phyloP scores from a whole-genome alignment of 2,113 vertebrate species.

The Peromyscus maniculatus region DNA sequence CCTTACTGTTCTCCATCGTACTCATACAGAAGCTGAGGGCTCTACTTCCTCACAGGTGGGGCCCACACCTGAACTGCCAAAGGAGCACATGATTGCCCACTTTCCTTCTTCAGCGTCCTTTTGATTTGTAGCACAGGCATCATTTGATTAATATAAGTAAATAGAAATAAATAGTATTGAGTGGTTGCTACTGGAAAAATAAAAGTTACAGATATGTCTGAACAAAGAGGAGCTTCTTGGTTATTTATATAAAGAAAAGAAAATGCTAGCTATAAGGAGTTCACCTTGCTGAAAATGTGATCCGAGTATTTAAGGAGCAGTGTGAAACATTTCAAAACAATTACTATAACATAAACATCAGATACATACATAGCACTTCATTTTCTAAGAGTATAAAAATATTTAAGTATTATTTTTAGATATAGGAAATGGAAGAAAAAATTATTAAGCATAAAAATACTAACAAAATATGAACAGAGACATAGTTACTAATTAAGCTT shows the following conservation, averaged over 20 bases:
- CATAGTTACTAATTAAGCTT: slow-evolving; percentile 20
- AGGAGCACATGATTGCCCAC: background rate
- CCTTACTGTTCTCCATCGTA: slow-evolving; percentile 20
- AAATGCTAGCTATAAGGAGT: background rate
- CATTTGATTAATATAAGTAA: slow-evolving; percentile 15
- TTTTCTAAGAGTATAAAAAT: slow-evolving; percentile 49
- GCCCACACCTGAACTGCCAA: background rate
- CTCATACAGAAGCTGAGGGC: slow-evolving; percentile 1
- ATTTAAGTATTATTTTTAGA: slow-evolving; percentile 51
- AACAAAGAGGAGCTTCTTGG: background rate
- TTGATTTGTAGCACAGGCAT: background rate
- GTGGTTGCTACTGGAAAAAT: background rate
- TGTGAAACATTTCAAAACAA: background rate
- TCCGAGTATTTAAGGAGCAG: background rate
- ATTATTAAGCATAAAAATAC: slow-evolving; percentile 33
- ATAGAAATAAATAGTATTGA: background rate
- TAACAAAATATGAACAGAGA: background rate
- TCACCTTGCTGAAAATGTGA: background rate
- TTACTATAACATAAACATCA: slow-evolving; percentile 24
- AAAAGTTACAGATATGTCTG: slow-evolving; percentile 30
- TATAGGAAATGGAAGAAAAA: slow-evolving; percentile 31
- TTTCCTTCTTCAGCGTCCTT: background rate
- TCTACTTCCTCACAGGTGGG: background rate
- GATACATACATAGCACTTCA: background rate
- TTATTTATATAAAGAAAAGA: slow-evolving; percentile 32